Percentiles rank a stretch among this genome's conserved stretches.
phyloP scores from a whole-genome alignment of 2,797 vertebrate species.

The Triplophysa bombifrons region DNA sequence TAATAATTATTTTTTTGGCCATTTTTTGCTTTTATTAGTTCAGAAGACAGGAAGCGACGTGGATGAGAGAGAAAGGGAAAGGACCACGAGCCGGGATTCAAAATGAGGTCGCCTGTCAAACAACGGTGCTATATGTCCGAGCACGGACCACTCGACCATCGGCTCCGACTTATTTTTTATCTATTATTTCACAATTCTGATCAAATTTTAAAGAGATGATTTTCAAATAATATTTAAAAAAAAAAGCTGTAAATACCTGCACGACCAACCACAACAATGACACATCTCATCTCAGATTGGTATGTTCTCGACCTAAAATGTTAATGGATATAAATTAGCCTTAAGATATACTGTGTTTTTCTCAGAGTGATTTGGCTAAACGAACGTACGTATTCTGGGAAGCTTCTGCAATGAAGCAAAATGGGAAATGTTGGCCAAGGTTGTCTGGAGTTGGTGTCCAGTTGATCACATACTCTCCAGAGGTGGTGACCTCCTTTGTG shows the following conservation, averaged over 20 bases:
- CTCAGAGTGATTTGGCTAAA: neutral
- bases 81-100: no score
- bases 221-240: neutral
- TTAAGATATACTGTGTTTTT: neutral
- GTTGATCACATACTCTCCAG: constrained; percentile 43
- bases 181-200: no score
- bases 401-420: constrained; percentile 64
- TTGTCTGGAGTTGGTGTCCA: constrained; percentile 61
- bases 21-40: no score
- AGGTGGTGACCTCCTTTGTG: constrained; percentile 25
- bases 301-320: constrained; percentile 39
- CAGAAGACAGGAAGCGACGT: no score
- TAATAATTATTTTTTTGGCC: no score
- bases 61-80: no score
- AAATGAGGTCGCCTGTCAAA: no score
- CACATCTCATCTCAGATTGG: constrained; percentile 65
- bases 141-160: no score
- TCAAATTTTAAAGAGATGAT: neutral
- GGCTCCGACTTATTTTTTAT: no score
- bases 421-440: constrained; percentile 52
- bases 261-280: constrained; percentile 53
- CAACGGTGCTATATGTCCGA: no score
- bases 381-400: constrained; percentile 30
- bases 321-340: neutral
- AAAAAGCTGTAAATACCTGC: constrained; percentile 31